Evolutionary conservation across 2,888 invertebrate species (phyloP).

Genomic region (Seira sanloemensis): DNA sequence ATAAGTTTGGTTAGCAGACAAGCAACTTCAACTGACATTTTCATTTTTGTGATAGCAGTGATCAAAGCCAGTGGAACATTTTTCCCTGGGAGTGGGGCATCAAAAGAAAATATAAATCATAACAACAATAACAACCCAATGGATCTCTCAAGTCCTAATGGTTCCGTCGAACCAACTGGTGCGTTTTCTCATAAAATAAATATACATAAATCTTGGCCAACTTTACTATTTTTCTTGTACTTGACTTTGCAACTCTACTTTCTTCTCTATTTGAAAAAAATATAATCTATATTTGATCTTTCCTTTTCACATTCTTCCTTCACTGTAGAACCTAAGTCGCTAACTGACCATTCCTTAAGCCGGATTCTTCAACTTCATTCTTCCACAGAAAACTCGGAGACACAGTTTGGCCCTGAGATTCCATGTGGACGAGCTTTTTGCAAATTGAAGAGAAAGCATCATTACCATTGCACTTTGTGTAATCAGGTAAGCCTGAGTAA

Average conservation of each 20-base stretch:
- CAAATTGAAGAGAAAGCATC: constrained; percentile 86
- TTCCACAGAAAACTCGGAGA: constrained; percentile 71
- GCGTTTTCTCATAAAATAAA: constrained; percentile 10
- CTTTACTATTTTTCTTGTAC: too few relatives aligned
- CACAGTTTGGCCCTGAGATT: constrained; percentile 80
- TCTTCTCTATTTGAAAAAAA: constrained; percentile 18
- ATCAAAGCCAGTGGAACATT: constrained; percentile 95
- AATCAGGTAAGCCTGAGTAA: constrained; percentile 83
- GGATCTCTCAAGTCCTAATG: constrained; percentile 72
- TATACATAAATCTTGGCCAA: constrained; percentile 5
- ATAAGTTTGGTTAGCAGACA: too few relatives aligned
- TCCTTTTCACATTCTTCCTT: constrained; percentile 42
- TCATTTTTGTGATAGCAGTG: constrained; percentile 80
- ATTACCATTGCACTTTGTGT: constrained; percentile 88
- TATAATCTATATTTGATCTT: constrained; percentile 21
- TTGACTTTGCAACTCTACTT: background rate
- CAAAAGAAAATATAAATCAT: constrained; percentile 68
- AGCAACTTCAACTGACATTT: background rate
- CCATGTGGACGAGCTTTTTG: constrained; percentile 87
- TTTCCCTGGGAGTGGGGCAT: constrained; percentile 86
- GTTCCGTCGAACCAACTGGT: constrained; percentile 63
- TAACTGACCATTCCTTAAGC: constrained; percentile 73
- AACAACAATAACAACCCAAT: constrained; percentile 67
- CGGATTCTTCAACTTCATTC: constrained; percentile 73
- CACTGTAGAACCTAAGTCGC: constrained; percentile 71